Evolutionary conservation across 2,888 invertebrate species (phyloP), one percentile per base, ranked within the genome.

Genomic region (Dryadula phaetusa): DNA sequence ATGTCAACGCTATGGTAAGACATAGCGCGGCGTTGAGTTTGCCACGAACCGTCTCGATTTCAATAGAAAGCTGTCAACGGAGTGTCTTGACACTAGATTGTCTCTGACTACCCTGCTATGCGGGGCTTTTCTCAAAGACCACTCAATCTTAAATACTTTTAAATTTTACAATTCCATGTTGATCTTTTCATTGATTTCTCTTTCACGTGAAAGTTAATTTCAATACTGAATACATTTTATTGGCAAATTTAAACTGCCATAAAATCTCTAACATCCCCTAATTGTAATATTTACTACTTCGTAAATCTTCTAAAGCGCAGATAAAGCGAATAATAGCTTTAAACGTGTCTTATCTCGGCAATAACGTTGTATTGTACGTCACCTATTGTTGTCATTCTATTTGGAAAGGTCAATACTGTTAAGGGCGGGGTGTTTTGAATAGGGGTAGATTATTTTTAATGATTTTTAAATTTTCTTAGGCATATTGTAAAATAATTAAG

Each of bases 281-380:
- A 85, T 84, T 85, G 83, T 79, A 54, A 72, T 81, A 82, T 85
- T 85, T 84, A 85, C 82, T 77, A 70, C 70, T 73, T 72, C 75
- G 77, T 85, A 84, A 85, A 75, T 74, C 78, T 84, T 86, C 84
- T 73, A 71, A 71, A 72, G 72, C 69, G 70, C 68, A 72, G 71
- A 73, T 72, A 72, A 70, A 68, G 73, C 69, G 75, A 77, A 76
- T 70, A 73, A 69, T 70, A 72, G 70, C 65, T 61, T 47, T 60
- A 46, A 61, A 52, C 61, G 65, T 66, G 52, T 66, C 46, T 68
- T 68, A 70, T 66, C 56, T 44, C 34, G 16, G 40, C 64, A 66
- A 69, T 71, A 66, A 66, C 58, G 53, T 54, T 53, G 63, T 20
- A 62, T 60, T 60, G 32, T 60, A 7, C 60, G 32, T 32, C 12